Percentiles rank a stretch among this genome's conserved stretches.
These are phyloP conservation scores for Cheilosia grossa DNA, from an alignment of 2,888 invertebrate species.

Conservation along the genomic window DNA sequence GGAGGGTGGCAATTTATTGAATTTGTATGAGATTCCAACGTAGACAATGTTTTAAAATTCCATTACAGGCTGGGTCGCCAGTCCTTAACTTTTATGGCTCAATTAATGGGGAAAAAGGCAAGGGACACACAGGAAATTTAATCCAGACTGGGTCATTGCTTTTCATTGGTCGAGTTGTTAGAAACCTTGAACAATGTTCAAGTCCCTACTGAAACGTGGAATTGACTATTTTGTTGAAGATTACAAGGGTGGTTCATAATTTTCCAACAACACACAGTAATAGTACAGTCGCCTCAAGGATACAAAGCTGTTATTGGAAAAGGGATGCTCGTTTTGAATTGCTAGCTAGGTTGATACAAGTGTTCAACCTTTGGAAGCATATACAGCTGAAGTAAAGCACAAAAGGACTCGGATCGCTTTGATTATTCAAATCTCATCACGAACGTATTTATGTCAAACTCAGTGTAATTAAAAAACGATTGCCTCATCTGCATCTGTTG, in stretches of 20 bases:
- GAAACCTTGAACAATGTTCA: neutral
- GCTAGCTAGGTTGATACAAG: no score
- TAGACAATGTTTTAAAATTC: neutral
- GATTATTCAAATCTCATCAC: no score
- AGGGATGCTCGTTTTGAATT: no score
- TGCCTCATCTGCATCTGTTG: no score
- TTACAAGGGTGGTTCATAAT: neutral
- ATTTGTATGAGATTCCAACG: no score
- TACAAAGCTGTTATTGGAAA: neutral
- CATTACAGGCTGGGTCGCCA: neutral
- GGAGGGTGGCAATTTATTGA: no score
- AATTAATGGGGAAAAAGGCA: neutral
- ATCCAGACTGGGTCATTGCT: constrained; percentile 1
- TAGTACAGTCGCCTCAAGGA: neutral
- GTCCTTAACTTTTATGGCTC: neutral
- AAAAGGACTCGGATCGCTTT: no score
- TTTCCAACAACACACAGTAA: neutral
- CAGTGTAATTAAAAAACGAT: no score
- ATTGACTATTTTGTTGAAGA: neutral
- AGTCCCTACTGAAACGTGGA: neutral
- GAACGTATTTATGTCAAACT: no score
- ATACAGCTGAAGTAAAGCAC: no score
- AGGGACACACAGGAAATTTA: neutral
- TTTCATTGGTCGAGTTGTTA: no score
- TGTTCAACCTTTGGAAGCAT: no score